Conservation (phyloP, 1,140 invertebrate genomes). For the Dysdera silvatica region DNA sequence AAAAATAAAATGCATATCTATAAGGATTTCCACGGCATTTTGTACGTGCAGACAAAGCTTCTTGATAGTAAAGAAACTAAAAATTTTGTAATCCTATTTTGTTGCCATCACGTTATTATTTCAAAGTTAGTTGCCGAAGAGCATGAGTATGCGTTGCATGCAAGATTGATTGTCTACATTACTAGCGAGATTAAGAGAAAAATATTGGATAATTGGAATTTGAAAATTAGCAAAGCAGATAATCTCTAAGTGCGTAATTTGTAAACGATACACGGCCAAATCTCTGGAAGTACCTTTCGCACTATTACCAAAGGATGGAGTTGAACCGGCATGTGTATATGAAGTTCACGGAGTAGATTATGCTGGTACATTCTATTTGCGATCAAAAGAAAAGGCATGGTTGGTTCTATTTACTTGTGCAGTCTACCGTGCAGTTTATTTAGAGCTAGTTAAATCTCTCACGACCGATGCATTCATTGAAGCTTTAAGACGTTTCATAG, state of each 20-base stretch:
- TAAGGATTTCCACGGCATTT: no score
- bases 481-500: constrained; percentile 42
- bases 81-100: no score
- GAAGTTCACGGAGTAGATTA: constrained; percentile 40
- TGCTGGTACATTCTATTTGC: constrained; percentile 37
- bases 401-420: constrained; percentile 21
- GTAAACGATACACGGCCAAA: not conserved
- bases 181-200: no score
- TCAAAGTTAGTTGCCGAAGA: no score
- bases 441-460: constrained; percentile 41
- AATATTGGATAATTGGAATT: no score
- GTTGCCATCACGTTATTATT: no score
- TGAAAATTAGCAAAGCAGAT: no score
- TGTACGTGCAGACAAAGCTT: no score
- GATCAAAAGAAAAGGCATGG: constrained; percentile 17
- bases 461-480: constrained; percentile 41
- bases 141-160: no score
- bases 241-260: not conserved
- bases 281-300: not conserved
- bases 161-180: no score
- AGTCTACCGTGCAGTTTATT: constrained; percentile 28
- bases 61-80: no score
- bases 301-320: constrained; percentile 33
- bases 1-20: no score
- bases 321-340: constrained; percentile 35